phyloP scores from a whole-genome alignment of 2,888 invertebrate species.

The Bombyx huttoni region DNA sequence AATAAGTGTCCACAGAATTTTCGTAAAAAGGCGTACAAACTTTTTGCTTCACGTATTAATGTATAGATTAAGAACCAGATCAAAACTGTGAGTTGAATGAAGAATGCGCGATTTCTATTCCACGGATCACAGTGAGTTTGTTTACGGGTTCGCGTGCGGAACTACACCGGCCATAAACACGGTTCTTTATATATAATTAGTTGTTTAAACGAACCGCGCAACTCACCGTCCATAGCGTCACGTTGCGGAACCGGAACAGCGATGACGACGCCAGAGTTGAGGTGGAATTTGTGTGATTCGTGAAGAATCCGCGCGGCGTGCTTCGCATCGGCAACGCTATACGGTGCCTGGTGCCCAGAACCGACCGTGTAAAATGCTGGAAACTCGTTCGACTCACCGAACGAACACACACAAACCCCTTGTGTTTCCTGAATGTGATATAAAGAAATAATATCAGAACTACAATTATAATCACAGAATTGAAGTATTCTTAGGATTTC shows the following conservation, averaged over 20 bases:
- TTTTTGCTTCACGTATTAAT: neutral
- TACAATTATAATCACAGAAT: neutral
- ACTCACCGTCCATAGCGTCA: conserved; percentile 71
- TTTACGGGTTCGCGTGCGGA: too few species aligned
- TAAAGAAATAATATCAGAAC: too few species aligned
- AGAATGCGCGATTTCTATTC: too few species aligned
- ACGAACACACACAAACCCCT: conserved; percentile 91
- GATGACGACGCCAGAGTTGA: conserved; percentile 84
- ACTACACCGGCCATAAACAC: too few species aligned
- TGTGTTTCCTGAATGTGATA: conserved; percentile 83
- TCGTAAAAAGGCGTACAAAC: too few species aligned
- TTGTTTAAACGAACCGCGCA: neutral
- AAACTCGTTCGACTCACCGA: conserved; percentile 79
- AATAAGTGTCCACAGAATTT: too few species aligned
- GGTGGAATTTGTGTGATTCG: conserved; percentile 60
- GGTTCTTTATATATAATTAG: too few species aligned
- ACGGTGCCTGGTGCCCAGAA: conserved; percentile 82
- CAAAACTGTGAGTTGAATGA: neutral
- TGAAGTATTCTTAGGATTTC: too few species aligned
- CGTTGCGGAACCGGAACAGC: conserved; percentile 91
- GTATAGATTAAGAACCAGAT: neutral
- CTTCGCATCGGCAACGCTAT: conserved; percentile 71
- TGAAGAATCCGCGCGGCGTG: conserved; percentile 83
- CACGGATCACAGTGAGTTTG: too few species aligned
- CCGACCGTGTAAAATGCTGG: conserved; percentile 93